phyloP scores from a whole-genome alignment of 2,888 invertebrate genomes.

The Trisateles emortualis region DNA sequence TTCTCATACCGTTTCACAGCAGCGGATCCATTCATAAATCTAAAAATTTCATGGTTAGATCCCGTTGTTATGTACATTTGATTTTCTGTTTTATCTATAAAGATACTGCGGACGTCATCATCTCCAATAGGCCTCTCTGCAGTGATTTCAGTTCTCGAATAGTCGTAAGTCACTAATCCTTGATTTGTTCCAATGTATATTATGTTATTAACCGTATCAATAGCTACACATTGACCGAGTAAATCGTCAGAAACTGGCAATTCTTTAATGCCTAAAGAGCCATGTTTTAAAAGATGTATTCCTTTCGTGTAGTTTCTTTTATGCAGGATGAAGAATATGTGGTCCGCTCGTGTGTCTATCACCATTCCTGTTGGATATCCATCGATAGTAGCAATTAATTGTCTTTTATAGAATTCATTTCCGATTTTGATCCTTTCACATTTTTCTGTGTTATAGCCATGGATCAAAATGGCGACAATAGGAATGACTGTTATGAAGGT shows the following conservation, averaged over 20 bases:
- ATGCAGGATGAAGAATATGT: slow-evolving; percentile 78
- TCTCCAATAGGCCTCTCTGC: slow-evolving; percentile 79
- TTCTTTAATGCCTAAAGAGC: slow-evolving; percentile 74
- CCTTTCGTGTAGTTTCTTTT: slow-evolving; percentile 81
- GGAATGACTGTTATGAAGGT: slow-evolving; percentile 38
- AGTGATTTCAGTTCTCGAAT: slow-evolving; percentile 69
- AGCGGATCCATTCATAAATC: slow-evolving; percentile 74
- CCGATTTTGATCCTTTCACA: slow-evolving; percentile 78
- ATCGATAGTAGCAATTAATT: slow-evolving; percentile 75
- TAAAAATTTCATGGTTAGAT: slow-evolving; percentile 72
- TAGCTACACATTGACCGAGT: slow-evolving; percentile 73
- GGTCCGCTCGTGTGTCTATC: slow-evolving; percentile 72
- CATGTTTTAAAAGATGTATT: slow-evolving; percentile 73
- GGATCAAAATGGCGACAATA: slow-evolving; percentile 45
- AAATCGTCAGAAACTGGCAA: slow-evolving; percentile 74
- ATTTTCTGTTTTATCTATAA: slow-evolving; percentile 73
- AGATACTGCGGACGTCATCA: slow-evolving; percentile 76
- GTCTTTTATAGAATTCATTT: slow-evolving; percentile 73
- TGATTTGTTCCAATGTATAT: slow-evolving; percentile 81
- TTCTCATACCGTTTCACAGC: slow-evolving; percentile 77
- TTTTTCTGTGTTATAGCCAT: slow-evolving; percentile 55
- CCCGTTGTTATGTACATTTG: slow-evolving; percentile 80
- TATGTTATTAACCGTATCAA: slow-evolving; percentile 63
- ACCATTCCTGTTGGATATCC: slow-evolving; percentile 78
- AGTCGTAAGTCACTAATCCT: slow-evolving; percentile 74